Percentiles rank a stretch among this genome's conserved stretches.
phyloP scores from a whole-genome alignment of 2,888 invertebrate species.

The Tinea trinotella region DNA sequence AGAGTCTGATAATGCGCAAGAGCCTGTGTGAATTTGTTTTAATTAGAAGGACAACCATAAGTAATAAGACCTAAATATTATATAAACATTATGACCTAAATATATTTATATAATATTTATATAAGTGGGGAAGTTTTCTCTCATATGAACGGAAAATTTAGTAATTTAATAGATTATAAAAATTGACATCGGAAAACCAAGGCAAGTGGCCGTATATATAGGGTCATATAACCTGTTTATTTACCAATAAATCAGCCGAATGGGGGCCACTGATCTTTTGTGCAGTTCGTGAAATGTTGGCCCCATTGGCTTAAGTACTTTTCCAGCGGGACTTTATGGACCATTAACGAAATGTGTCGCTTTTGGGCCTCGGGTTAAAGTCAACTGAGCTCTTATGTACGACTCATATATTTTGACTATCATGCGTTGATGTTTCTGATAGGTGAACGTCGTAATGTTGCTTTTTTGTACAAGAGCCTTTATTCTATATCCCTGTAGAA shows the following conservation, averaged over 20 bases:
- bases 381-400: not conserved
- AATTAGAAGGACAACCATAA: too few relatives aligned
- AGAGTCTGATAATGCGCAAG: too few relatives aligned
- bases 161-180: not conserved
- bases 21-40: too few relatives aligned
- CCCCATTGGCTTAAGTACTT: constrained; percentile 17
- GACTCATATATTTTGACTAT: not conserved
- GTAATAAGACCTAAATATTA: too few relatives aligned
- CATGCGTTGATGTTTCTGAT: not conserved
- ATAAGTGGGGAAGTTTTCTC: too few relatives aligned
- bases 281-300: constrained; percentile 4
- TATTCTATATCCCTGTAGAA: too few relatives aligned
- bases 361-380: constrained; percentile 2
- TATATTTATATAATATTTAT: too few relatives aligned
- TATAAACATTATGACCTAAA: too few relatives aligned
- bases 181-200: not conserved
- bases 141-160: not conserved
- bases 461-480: too few relatives aligned
- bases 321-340: constrained; percentile 9
- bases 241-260: constrained; percentile 12
- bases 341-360: constrained; percentile 18
- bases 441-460: too few relatives aligned
- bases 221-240: constrained; percentile 14
- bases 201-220: not conserved
- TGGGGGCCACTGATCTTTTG: constrained; percentile 13